Base-by-base conservation (phyloP, 2,797 vertebrate genomes). In the Clarias pachynema region DNA sequence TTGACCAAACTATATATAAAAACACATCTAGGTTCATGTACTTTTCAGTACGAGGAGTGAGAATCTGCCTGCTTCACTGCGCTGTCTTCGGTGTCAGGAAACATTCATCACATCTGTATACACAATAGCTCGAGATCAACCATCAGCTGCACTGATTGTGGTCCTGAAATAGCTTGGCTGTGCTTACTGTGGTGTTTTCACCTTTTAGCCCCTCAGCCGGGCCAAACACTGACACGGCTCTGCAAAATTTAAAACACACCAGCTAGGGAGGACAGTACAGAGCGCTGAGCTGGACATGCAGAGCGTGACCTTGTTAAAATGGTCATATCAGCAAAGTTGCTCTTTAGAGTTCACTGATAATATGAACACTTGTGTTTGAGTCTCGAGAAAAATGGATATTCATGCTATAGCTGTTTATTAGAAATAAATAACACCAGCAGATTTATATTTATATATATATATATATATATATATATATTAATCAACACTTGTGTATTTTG, bases 191-290 rank as follows among this genome's bases (percentile, higher is more conserved):
- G 84, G 77, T 84, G 85, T 53, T 29, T 80, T 18, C 56, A 81
- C 74, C 79, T 82, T 81, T 81, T 57, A 85, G 62, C 79, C 22
- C 12, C 22, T 20, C 59, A 40, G 66, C 82, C 24, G 15, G 56
- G 81, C 75, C 88, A 83, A 84, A 83, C 34, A 77, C 85, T 89
- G 78, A 87, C 87, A 85, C 74, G 37, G 72, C 37, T 44, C 82
- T 29, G 80, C 80, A 79, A 79, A 88, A 89, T 89, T 88, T 63
- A 79, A 81, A 31, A 60, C n/a, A 8, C 72, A 12, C 22, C 26
- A 72, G 83, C 79, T 72, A 89, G 86, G 53, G 56, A 69, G 69
- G 68, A 77, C 34, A 34, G 44, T 56, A 34, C 4, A 44, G 56
- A 34, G 70, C 49, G 15, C 12, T 7, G n/a, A 40, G 57, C 75